Conservation (phyloP, 2,888 invertebrate species). For the Steinernema hermaphroditum region DNA sequence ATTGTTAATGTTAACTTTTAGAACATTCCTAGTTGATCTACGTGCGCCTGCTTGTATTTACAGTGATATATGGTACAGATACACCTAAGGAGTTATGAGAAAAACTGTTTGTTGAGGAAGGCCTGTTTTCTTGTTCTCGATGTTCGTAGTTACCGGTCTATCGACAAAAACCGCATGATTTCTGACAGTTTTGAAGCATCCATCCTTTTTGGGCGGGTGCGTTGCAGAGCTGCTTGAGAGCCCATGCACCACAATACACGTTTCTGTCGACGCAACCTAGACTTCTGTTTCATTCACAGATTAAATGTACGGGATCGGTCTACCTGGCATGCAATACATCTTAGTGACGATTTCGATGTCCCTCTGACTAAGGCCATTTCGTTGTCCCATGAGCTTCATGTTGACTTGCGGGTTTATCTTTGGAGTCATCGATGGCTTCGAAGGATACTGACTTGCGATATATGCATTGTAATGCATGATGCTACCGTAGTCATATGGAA, state of each 20-base stretch:
- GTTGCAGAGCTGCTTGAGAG: conserved; percentile 51
- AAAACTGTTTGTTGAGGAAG: too few species aligned
- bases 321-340: conserved; percentile 59
- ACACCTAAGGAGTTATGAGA: too few species aligned
- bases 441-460: conserved; percentile 53
- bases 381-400: conserved; percentile 56
- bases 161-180: conserved; percentile 59
- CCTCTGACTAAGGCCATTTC: conserved; percentile 50
- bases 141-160: too few species aligned
- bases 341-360: conserved; percentile 58
- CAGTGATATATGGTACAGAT: too few species aligned
- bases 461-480: conserved; percentile 64
- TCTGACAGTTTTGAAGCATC: conserved; percentile 58
- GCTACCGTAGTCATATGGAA: conserved; percentile 55
- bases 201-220: conserved; percentile 46
- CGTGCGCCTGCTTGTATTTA: too few species aligned
- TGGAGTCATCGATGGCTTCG: conserved; percentile 61
- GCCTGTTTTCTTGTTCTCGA: too few species aligned
- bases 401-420: conserved; percentile 45
- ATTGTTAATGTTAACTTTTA: background rate
- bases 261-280: conserved; percentile 57
- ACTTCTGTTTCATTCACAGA: conserved; percentile 22
- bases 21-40: too few species aligned
- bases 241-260: conserved; percentile 64
- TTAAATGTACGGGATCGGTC: conserved; percentile 33